A percentile compares a stretch with the other conserved stretches of the same genome.
These are phyloP conservation scores for Agrypnus murinus DNA, from an alignment of 2,888 invertebrate genomes.

Conservation along the genomic window DNA sequence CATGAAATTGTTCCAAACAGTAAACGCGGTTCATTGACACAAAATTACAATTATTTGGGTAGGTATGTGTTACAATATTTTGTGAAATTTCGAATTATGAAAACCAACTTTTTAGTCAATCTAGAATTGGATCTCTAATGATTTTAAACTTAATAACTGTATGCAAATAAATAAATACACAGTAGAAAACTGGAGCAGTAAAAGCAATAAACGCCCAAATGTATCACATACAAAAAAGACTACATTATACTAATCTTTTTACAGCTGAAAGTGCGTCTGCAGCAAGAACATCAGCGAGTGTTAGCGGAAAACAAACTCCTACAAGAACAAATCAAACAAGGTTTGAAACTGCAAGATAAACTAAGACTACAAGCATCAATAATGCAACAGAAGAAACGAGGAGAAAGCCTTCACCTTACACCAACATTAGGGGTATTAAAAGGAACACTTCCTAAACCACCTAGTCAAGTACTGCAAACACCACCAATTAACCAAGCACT, in stretches of 20 bases:
- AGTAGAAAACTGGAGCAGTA: background rate
- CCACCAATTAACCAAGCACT: conserved; percentile 40
- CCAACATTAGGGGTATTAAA: background rate
- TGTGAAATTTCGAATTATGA: too few relatives aligned
- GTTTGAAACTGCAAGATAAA: conserved; percentile 68
- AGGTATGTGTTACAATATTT: conserved; percentile 12
- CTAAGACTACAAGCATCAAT: conserved; percentile 65
- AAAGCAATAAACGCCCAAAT: background rate
- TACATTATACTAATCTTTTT: conserved; percentile 36
- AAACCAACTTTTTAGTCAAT: too few relatives aligned
- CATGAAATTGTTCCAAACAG: background rate
- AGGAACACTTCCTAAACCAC: conserved; percentile 2
- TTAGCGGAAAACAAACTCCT: conserved; percentile 67
- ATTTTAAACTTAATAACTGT: too few relatives aligned
- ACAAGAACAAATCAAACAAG: conserved; percentile 68
- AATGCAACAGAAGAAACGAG: conserved; percentile 53
- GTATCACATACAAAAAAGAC: background rate
- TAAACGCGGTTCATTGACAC: background rate
- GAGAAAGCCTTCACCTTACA: background rate
- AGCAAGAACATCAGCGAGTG: conserved; percentile 67
- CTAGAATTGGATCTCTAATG: too few relatives aligned
- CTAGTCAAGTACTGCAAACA: conserved; percentile 51
- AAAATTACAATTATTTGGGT: conserved; percentile 18
- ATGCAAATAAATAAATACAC: background rate
- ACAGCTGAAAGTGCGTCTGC: conserved; percentile 68